Conservation (phyloP, 2,888 invertebrate species). For the Ichneumoninae sp. region DNA sequence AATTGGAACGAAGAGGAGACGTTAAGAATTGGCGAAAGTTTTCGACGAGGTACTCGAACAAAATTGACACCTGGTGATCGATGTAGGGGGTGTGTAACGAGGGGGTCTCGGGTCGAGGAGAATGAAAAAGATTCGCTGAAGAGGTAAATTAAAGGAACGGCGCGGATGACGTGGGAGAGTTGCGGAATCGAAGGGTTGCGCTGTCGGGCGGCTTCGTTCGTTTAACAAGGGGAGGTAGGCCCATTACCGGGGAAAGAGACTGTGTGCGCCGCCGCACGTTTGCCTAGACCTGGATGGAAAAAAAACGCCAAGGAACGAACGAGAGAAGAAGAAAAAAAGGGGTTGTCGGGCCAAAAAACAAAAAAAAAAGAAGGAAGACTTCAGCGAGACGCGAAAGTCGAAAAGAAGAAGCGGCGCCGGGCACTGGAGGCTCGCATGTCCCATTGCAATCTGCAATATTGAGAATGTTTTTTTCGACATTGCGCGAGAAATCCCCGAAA, state of each 20-base stretch:
- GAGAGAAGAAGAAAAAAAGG: conserved; percentile 30
- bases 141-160: conserved; percentile 76
- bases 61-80: conserved; percentile 79
- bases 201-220: conserved; percentile 67
- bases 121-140: conserved; percentile 58
- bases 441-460: conserved; percentile 76
- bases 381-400: conserved; percentile 57
- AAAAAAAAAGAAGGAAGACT: conserved; percentile 36
- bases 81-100: conserved; percentile 19
- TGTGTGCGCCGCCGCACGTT: conserved; percentile 30
- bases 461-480: conserved; percentile 73
- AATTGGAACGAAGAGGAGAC: conserved; percentile 65
- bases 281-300: conserved; percentile 29
- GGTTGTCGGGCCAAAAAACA: conserved; percentile 21
- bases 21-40: conserved; percentile 67
- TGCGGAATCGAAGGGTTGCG: conserved; percentile 70
- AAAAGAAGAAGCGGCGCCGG: conserved; percentile 60
- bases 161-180: conserved; percentile 68
- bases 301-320: conserved; percentile 19
- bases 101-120: neutral
- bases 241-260: conserved; percentile 53
- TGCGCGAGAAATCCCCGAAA: conserved; percentile 69
- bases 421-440: conserved; percentile 73
- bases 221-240: conserved; percentile 59
- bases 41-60: conserved; percentile 69